Evolutionary conservation across 2,888 invertebrate genomes (phyloP), one percentile per base, ranked within the genome.

Genomic region (Zele albiditarsus): DNA sequence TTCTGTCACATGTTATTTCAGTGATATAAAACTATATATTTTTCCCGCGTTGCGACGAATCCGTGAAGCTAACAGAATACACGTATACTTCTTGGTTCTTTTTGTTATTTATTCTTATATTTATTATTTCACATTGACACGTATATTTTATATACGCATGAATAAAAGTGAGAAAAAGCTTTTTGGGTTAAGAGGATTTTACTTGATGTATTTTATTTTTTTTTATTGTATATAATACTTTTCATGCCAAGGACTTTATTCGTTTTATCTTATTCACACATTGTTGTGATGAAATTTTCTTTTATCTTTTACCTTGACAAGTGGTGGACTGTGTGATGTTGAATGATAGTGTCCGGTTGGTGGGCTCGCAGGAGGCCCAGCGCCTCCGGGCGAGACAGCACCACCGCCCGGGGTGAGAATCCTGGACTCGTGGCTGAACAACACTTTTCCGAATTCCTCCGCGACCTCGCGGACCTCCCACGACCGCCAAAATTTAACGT

Each of bases 351-450:
- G 86, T 81, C 83, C 84, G 81, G 86, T 82, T 77, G 87, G 81
- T 79, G 88, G 87, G 82, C 88, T 88, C 86, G 87, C 85, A 84
- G 87, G 87, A 82, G 88, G 87, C 83, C 86, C 87, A 82, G 86
- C 85, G 86, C 87, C 88, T 85, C 87, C 88, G 84, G 88, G 87
- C 82, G 88, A 88, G 84, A 88, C 84, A 82, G 83, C 82, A 80
- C 85, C 87, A 82, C 86, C 87, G 83, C 88, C 86, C 86, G 88
- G 87, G 86, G 87, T 88, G 85, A 87, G 88, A 88, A 89, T 89
- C 87, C 88, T 89, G 89, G 87, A 87, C 87, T 87, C 87, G 88
- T 87, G 87, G 79, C 85, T 87, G 86, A 88, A 88, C 88, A 88
- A 87, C 88, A 89, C 87, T 86, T 88, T 88, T 81, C 80, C 84